Evolutionary conservation across 2,113 vertebrate species (phyloP).

Genomic region (Xenopus borealis): DNA sequence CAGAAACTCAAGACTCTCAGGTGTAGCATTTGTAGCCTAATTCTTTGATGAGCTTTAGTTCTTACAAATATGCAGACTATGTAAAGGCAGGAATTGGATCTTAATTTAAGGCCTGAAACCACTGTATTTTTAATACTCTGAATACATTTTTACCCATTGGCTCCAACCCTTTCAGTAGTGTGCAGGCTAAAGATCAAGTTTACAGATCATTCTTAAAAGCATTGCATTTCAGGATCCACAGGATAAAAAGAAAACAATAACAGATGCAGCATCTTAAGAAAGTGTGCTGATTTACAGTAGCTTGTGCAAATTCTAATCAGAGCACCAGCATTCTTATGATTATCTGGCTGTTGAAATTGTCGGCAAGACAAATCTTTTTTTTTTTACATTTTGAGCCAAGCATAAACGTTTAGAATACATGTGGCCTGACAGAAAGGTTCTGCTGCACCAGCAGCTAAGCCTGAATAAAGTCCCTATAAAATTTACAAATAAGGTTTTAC

Average conservation of each 20-base stretch:
- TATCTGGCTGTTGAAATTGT: slow-evolving; percentile 4
- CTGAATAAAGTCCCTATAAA: background rate
- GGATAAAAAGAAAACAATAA: background rate
- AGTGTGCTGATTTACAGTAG: slow-evolving; percentile 56
- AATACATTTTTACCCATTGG: too few species aligned
- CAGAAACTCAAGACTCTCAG: too few species aligned
- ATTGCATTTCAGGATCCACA: background rate
- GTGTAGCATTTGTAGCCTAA: too few species aligned
- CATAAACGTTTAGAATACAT: background rate
- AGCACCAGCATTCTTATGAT: slow-evolving; percentile 1
- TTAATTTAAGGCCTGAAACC: too few species aligned
- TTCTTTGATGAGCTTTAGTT: too few species aligned
- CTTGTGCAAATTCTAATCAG: slow-evolving; percentile 28
- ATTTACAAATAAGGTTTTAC: slow-evolving; percentile 42
- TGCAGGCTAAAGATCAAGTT: too few species aligned
- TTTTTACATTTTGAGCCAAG: background rate
- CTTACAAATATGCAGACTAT: too few species aligned
- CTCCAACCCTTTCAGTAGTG: too few species aligned
- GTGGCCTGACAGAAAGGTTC: too few species aligned
- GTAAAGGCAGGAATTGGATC: too few species aligned
- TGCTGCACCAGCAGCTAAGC: slow-evolving; percentile 11
- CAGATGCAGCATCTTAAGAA: slow-evolving; percentile 18
- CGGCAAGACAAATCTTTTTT: background rate
- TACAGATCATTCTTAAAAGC: background rate
- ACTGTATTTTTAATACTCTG: too few species aligned